phyloP scores from a whole-genome alignment of 2,113 vertebrate genomes.

The Rhizomys pruinosus region DNA sequence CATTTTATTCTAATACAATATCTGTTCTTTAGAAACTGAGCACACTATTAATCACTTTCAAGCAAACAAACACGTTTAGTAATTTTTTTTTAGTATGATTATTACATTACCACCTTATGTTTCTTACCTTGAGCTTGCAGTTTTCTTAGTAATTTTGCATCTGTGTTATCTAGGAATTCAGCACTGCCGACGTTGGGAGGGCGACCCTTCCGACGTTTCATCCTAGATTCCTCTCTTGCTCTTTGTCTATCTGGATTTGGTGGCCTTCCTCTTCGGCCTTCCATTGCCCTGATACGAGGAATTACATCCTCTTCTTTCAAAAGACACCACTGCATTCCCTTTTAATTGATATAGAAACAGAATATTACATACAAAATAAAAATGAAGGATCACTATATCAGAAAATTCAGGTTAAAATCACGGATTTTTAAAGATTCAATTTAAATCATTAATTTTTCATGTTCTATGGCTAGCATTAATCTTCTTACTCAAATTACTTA shows the following conservation, averaged over 20 bases:
- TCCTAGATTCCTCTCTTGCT: conserved; percentile 85
- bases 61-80: not conserved
- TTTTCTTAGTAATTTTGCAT: conserved; percentile 93
- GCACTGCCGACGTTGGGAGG: conserved; percentile 87
- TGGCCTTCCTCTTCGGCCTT: conserved; percentile 92
- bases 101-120: not conserved
- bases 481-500: not conserved
- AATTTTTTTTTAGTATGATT: not conserved
- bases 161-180: conserved; percentile 87
- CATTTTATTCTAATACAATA: conserved; percentile 54
- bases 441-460: conserved; percentile 42
- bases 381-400: not conserved
- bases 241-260: conserved; percentile 87
- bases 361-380: conserved; percentile 71
- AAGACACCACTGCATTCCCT: conserved; percentile 96
- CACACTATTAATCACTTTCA: not conserved
- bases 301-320: conserved; percentile 93
- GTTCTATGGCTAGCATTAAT: not conserved
- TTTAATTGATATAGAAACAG: conserved; percentile 83
- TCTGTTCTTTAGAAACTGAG: conserved; percentile 49
- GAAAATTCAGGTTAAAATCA: conserved; percentile 51
- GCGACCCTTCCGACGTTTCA: conserved; percentile 88
- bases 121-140: conserved; percentile 94
- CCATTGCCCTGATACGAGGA: conserved; percentile 92
- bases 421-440: conserved; percentile 39